Evolutionary conservation across 2,113 vertebrate genomes (phyloP).

Genomic region (Cyphomyrus plagiostoma): DNA sequence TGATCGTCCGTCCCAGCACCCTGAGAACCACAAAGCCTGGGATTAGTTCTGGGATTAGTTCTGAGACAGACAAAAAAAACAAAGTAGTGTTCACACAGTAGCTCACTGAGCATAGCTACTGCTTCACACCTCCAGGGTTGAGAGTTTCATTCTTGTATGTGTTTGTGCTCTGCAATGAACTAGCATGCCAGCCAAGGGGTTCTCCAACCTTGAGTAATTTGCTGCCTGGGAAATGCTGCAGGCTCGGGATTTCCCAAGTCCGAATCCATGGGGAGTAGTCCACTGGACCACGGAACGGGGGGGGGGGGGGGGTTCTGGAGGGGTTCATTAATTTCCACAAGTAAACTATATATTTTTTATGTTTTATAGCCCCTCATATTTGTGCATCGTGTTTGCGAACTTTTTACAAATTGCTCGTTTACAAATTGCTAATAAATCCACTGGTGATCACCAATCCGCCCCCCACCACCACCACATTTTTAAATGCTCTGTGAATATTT

Average conservation of each 20-base stretch:
- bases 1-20: conserved; percentile 84
- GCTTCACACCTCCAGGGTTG: not conserved
- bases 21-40: conserved; percentile 45
- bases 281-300: not conserved
- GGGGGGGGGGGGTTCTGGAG: no score
- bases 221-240: not conserved
- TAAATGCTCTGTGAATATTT: not conserved
- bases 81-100: not conserved
- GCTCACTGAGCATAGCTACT: not conserved
- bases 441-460: no score
- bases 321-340: not conserved
- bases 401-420: not conserved
- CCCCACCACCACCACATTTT: not conserved
- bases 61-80: not conserved
- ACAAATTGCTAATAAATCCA: not conserved
- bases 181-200: not conserved
- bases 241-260: not conserved
- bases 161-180: not conserved
- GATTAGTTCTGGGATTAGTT: not conserved
- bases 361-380: not conserved
- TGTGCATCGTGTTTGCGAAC: not conserved
- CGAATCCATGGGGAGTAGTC: not conserved
- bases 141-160: not conserved
- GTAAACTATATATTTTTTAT: not conserved
- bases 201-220: not conserved